Percentiles rank a stretch among this genome's conserved stretches.
Evolutionary conservation across 2,888 invertebrate species (phyloP).

Genomic region (Polydesmus complanatus): DNA sequence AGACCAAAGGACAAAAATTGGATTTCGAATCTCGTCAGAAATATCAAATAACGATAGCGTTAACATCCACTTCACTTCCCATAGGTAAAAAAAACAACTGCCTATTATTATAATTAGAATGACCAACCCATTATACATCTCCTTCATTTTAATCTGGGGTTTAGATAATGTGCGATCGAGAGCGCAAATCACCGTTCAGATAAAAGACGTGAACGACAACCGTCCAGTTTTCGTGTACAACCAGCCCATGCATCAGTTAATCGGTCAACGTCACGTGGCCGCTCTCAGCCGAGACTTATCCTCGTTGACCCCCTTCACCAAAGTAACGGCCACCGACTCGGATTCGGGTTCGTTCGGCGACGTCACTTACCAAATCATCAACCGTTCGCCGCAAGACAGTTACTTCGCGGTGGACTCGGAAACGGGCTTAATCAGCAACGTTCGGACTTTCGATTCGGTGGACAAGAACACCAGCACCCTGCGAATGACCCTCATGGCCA

Average conservation of each 20-base stretch:
- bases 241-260: constrained; percentile 40
- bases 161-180: constrained; percentile 24
- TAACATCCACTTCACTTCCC: background rate
- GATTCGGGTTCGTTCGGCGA: constrained; percentile 73
- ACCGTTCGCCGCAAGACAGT: constrained; percentile 24
- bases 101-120: background rate
- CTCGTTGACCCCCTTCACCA: constrained; percentile 59
- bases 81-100: background rate
- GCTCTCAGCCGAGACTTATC: constrained; percentile 56
- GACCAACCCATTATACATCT: no score
- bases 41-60: constrained; percentile 40
- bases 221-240: constrained; percentile 65
- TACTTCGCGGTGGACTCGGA: constrained; percentile 58
- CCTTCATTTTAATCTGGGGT: no score
- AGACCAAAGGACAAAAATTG: constrained; percentile 44
- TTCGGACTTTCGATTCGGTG: constrained; percentile 54
- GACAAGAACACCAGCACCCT: constrained; percentile 52
- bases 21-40: constrained; percentile 64
- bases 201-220: constrained; percentile 81
- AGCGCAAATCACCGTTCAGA: constrained; percentile 55
- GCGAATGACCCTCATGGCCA: constrained; percentile 54
- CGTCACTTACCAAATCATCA: constrained; percentile 33
- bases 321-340: constrained; percentile 70
- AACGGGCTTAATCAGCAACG: constrained; percentile 61
- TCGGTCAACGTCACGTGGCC: constrained; percentile 56